Conservation (phyloP, 2,797 vertebrate species). For the Oophaga sylvatica region DNA sequence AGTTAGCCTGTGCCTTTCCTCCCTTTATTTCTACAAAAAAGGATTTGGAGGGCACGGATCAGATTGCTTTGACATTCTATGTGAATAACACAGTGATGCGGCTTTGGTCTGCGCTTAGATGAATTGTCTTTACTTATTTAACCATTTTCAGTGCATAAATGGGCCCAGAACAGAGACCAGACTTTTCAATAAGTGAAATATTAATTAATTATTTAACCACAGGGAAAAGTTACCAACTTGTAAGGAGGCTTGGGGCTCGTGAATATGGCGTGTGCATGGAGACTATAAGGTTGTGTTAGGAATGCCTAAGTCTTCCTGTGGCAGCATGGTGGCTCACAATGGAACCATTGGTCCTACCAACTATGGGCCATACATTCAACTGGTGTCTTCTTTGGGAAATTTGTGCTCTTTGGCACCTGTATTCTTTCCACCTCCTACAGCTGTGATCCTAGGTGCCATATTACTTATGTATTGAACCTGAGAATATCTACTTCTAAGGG, state of each 20-base stretch:
- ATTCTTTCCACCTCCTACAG: too few species aligned
- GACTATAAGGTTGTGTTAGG: neutral
- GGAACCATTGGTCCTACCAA: too few species aligned
- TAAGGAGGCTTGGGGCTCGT: neutral
- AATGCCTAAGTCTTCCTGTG: neutral
- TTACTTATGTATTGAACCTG: too few species aligned
- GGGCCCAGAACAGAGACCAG: neutral
- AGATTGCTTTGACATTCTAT: neutral
- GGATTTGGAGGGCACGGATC: neutral
- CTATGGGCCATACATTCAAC: too few species aligned
- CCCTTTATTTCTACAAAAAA: conserved; percentile 5
- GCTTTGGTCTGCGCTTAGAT: neutral
- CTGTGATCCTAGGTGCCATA: too few species aligned
- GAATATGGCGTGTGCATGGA: neutral
- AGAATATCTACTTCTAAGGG: too few species aligned
- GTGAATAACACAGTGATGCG: neutral
- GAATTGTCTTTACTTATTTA: neutral
- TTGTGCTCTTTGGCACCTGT: too few species aligned
- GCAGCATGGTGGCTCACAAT: neutral
- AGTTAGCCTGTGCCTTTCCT: neutral
- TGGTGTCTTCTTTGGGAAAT: too few species aligned
- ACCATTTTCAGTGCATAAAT: neutral
- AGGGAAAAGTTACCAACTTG: neutral
- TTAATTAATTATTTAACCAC: conserved; percentile 13
- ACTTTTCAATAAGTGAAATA: conserved; percentile 24